phyloP scores from a whole-genome alignment of 2,888 invertebrate species.

The Chalcosyrphus nemorum region DNA sequence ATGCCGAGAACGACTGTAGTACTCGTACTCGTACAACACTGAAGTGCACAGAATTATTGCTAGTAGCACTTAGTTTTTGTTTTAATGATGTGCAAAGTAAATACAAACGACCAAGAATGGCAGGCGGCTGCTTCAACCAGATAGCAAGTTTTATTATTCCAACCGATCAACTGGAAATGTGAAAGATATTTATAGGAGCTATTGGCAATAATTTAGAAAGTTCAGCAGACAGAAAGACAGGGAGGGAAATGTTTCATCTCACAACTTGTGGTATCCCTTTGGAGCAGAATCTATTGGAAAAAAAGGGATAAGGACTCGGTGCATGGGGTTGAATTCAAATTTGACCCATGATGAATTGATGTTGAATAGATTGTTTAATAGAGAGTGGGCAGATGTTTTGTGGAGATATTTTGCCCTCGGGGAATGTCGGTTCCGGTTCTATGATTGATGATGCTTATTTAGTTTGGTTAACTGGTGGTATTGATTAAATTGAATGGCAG shows the following conservation, averaged over 20 bases:
- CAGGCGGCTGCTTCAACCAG: neutral
- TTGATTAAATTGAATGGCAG: neutral
- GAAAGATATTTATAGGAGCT: slow-evolving; percentile 21
- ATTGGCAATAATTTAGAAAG: slow-evolving; percentile 2
- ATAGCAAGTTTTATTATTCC: slow-evolving; percentile 12
- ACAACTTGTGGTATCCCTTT: neutral
- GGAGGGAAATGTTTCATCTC: neutral
- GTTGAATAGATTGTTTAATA: neutral
- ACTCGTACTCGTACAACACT: neutral
- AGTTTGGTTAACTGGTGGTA: neutral
- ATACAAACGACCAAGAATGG: neutral
- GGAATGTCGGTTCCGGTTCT: neutral
- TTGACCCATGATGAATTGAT: slow-evolving; percentile 4
- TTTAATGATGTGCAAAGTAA: slow-evolving; percentile 31
- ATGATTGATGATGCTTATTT: neutral
- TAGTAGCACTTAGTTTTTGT: slow-evolving; percentile 29
- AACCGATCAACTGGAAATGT: slow-evolving; percentile 19
- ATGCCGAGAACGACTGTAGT: neutral
- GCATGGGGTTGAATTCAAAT: neutral
- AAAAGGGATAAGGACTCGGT: neutral
- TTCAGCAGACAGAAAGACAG: too few species aligned
- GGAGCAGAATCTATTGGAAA: too few species aligned
- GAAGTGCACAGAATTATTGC: slow-evolving; percentile 28
- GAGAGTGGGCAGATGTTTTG: neutral
- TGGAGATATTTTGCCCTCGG: neutral